Base-by-base conservation (phyloP, 2,113 vertebrate genomes). In the Rhinolophus ferrumequinum region DNA sequence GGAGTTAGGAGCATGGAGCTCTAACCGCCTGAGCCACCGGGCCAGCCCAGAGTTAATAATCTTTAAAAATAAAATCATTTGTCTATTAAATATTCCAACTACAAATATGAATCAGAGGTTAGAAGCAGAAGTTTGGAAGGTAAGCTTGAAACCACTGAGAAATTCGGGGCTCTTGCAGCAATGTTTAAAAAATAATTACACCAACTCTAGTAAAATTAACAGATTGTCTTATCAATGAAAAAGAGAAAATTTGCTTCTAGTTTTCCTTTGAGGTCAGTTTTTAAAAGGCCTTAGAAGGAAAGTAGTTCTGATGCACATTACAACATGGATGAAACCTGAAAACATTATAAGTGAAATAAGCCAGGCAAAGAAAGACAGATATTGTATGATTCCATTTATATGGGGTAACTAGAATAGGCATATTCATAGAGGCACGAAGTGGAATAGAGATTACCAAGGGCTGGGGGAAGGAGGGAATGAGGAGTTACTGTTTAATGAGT, bases 81-180 rank as follows among this genome's bases (percentile, higher is more conserved):
- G 87, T 81, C 35, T 22, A 13, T 52, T 90, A 93, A 69, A 69
- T 82, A 81, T 69, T 47, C 44, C 26, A 95, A 58, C 35, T 77
- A 77, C 13, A 95, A 79, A 79, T 16, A 76, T 87, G 47, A 90
- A 81, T 67, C 16, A 60, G 73, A 95, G 15, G 44, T 93, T 82
- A 90, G 72, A 88, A 62, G 69, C 21, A 69, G 52, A 83, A 70
- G 90, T 62, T 44, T 79, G 44, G 73, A 86, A 81, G 84, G 35
- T 52, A 66, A 95, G 30, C 38, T 77, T 93, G 26, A 76, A 72
- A 72, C 16, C 69, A 91, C 0, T 73, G 66, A 81, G 54, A 82
- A 56, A 83, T 22, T 58, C 82, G 58, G 67, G 47, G 70, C 56
- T 96, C 54, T 72, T 79, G 56, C 0, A 72, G 52, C 2, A 50